These are phyloP conservation scores for Pogonomyrmex californicus DNA, from an alignment of 1,140 invertebrate species.

Conservation along the genomic window DNA sequence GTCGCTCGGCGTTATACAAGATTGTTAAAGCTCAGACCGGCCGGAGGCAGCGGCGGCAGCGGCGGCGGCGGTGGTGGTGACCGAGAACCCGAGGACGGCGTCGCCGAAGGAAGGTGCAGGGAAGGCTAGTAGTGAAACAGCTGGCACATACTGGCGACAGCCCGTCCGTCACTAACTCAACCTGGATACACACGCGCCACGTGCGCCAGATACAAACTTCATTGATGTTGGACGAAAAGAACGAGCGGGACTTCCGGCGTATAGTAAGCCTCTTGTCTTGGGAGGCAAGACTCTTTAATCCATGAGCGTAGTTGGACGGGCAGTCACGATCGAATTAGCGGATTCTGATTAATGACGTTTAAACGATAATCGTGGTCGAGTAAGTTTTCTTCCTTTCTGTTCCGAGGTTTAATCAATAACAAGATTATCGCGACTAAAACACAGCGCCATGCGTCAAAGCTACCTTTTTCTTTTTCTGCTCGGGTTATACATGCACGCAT, in stretches of 20 bases:
- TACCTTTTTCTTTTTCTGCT: neutral
- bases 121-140: slow-evolving; percentile 84
- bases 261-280: neutral
- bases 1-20: slow-evolving; percentile 82
- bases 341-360: neutral
- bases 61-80: slow-evolving; percentile 6
- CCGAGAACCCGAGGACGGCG: slow-evolving; percentile 31
- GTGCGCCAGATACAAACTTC: slow-evolving; percentile 86
- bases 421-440: neutral
- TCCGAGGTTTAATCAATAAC: neutral
- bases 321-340: neutral
- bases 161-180: slow-evolving; percentile 86
- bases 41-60: slow-evolving; percentile 12
- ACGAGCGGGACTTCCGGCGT: slow-evolving; percentile 70
- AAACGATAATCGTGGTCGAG: neutral
- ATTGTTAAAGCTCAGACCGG: slow-evolving; percentile 83
- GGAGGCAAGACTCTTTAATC: slow-evolving; percentile 16
- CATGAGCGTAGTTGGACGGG: neutral
- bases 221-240: slow-evolving; percentile 84
- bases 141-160: slow-evolving; percentile 85
- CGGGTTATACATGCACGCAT: neutral
- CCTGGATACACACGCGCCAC: slow-evolving; percentile 85
- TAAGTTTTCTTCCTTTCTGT: neutral
- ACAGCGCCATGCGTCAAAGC: neutral
- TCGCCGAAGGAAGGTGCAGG: slow-evolving; percentile 25